Evolutionary conservation across 2,888 invertebrate genomes (phyloP).

Genomic region (Pelosia muscerda): DNA sequence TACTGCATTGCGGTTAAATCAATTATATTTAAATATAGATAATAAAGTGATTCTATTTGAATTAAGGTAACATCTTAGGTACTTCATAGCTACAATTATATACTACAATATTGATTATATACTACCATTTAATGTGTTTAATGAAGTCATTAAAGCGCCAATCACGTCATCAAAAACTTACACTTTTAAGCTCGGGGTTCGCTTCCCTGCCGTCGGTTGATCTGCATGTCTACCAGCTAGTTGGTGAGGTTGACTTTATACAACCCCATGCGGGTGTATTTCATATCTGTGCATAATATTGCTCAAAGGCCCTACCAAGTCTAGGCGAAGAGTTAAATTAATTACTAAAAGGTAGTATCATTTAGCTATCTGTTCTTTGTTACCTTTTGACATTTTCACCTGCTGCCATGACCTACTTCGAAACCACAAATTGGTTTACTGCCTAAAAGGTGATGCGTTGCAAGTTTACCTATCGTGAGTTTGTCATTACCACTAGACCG

Average conservation of each 20-base stretch:
- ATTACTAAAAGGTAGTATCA: no score
- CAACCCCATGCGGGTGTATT: no score
- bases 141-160: no score
- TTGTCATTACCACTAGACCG: not conserved
- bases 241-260: not conserved
- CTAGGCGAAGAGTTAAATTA: no score
- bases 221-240: no score
- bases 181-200: no score
- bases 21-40: constrained; percentile 22
- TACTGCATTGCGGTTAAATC: constrained; percentile 53
- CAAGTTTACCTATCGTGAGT: not conserved
- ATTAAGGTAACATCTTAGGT: not conserved
- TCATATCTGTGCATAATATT: not conserved
- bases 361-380: not conserved
- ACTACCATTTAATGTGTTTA: no score
- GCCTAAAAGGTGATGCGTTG: not conserved
- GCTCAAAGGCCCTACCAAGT: not conserved
- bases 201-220: no score
- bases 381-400: not conserved
- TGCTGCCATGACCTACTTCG: not conserved
- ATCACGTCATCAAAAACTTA: no score
- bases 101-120: no score
- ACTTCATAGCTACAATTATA: no score
- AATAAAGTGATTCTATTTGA: not conserved
- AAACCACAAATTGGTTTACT: not conserved